Evolutionary conservation across 2,113 vertebrate genomes (phyloP).

Genomic region (Actenoides hombroni): DNA sequence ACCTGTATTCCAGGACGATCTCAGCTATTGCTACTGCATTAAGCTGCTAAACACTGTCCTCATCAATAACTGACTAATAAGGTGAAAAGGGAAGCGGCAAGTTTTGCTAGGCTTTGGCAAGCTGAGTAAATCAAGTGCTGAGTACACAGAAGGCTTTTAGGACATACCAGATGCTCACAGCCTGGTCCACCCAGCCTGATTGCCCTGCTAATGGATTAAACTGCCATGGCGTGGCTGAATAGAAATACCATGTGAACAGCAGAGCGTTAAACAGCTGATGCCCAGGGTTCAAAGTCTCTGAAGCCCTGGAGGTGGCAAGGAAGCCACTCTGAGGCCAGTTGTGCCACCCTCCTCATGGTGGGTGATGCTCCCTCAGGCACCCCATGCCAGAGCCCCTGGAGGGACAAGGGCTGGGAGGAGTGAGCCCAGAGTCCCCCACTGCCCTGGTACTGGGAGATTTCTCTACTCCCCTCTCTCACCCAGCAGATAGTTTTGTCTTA

Average conservation of each 20-base stretch:
- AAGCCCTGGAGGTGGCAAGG: not conserved
- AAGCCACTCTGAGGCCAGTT: not conserved
- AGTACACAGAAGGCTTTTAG: constrained; percentile 57
- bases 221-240: fast-evolving
- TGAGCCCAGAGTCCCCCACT: not conserved
- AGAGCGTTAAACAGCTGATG: not conserved
- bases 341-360: not conserved
- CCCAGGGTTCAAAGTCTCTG: not conserved
- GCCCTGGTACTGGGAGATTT: not conserved
- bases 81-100: fast-evolving
- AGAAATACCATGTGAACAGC: fast-evolving
- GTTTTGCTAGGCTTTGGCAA: not conserved
- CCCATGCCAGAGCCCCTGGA: not conserved
- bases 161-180: not conserved
- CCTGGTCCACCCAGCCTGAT: no score
- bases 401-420: fast-evolving
- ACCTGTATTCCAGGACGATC: not conserved
- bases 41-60: constrained; percentile 28
- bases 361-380: not conserved
- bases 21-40: not conserved
- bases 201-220: not conserved
- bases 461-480: not conserved
- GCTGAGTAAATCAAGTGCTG: not conserved
- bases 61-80: constrained; percentile 18
- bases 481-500: not conserved